Conservation (phyloP, 2,113 vertebrate species). For the Scomber japonicus region DNA sequence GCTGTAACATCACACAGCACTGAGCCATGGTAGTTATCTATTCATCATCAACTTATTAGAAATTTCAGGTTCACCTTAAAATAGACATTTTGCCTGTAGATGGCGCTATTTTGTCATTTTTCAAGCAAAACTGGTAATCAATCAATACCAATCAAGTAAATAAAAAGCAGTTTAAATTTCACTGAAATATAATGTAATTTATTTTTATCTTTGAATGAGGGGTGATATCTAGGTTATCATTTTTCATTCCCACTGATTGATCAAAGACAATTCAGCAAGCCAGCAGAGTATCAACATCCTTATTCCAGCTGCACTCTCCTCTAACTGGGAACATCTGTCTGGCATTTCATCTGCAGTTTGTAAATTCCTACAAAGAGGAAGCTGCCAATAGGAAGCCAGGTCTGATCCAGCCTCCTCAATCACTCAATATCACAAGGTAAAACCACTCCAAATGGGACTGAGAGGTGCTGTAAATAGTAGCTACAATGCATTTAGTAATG, state of each 20-base stretch:
- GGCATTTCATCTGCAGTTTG: neutral
- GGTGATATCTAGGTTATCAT: neutral
- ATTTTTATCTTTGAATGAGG: neutral
- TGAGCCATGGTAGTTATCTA: too few species aligned
- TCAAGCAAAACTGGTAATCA: neutral
- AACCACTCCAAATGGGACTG: too few species aligned
- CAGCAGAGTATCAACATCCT: neutral
- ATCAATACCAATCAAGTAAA: too few species aligned
- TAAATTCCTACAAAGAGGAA: constrained; percentile 23
- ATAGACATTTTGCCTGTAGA: neutral
- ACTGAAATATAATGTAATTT: too few species aligned
- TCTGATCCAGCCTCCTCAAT: neutral
- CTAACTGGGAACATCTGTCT: neutral
- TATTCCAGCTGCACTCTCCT: neutral
- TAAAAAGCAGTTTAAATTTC: too few species aligned
- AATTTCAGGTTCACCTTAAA: neutral
- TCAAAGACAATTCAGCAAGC: neutral
- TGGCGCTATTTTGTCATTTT: constrained; percentile 5
- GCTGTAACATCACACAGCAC: too few species aligned
- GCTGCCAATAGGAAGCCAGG: neutral
- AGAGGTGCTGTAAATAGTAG: neutral
- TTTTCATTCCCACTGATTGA: neutral
- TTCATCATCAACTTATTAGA: neutral
- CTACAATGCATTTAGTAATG: neutral
- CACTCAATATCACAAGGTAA: neutral